Evolutionary conservation across 30 jellyfish, hydroid and myxozoan genomes (phyloP), one percentile per base, ranked within the genome.

Genomic region (Chironex yamaguchii): DNA sequence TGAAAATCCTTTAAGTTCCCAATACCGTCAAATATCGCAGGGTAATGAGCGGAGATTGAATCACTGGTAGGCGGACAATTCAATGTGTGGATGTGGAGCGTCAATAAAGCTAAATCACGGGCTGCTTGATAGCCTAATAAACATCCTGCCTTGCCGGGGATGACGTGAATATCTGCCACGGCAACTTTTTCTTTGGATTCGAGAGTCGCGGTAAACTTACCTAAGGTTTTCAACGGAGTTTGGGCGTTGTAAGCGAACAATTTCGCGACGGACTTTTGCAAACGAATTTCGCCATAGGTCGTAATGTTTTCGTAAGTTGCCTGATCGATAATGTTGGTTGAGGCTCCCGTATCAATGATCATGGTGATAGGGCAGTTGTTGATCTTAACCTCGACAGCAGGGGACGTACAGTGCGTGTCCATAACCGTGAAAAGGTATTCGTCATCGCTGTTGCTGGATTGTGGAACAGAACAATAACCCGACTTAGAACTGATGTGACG

Each of bases 311-410:
- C 26, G 62, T 31, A 35, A 4, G 84, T 71, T 34, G 17, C 84
- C 35, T 71, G 69, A 4, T 71, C 84, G 29, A 71, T 48, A 27
- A 71, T 71, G 69, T 52, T 52, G 30, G 69, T 52, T 23, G 84
- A 71, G 22, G 84, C 84, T 36, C 84, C 84, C 36, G 84, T 71
- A 71, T 71, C 84, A 36, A 71, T 67, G 36, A 71, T 71, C 84
- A 71, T 33, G 13, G 22, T 34, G 4, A 71, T 69, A 0, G 84
- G 71, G 35, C 71, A 31, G 21, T 33, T 35, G 26, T 70, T 70
- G 71, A 33, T 70, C 49, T 70, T 70, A 23, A 70, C 84, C 14
- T 72, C 72, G 6, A 36, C 71, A 2, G 72, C 72, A 17, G 85
- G 85, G 25, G 85, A 72, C 52, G 25, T 72, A 36, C 27, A 48